These are phyloP conservation scores for Nudaria mundana DNA, from an alignment of 2,888 invertebrate genomes.

Conservation along the genomic window DNA sequence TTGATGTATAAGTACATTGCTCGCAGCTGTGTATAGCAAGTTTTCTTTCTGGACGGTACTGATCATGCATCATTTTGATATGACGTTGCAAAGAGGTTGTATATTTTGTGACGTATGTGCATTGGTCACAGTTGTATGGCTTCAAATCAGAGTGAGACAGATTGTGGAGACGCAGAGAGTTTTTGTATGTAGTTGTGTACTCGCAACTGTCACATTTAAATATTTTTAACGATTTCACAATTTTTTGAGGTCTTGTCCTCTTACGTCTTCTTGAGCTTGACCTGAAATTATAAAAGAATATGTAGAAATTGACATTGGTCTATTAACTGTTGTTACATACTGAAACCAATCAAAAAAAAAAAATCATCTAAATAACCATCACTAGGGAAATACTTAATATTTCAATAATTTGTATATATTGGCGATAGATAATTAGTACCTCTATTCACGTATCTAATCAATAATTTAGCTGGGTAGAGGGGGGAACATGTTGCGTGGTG, in stretches of 20 bases:
- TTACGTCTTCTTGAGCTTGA: slow-evolving; percentile 7
- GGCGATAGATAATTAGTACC: no score
- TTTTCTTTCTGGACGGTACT: slow-evolving; percentile 22
- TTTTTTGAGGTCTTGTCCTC: slow-evolving; percentile 10
- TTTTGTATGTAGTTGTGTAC: slow-evolving; percentile 48
- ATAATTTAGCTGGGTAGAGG: no score
- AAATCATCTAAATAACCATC: neutral
- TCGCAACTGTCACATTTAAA: slow-evolving; percentile 46
- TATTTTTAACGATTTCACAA: slow-evolving; percentile 10
- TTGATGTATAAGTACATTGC: slow-evolving; percentile 25
- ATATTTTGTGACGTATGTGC: slow-evolving; percentile 53
- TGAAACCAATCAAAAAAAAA: no score
- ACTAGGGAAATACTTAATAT: neutral
- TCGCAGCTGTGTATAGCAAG: slow-evolving; percentile 17
- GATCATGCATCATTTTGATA: slow-evolving; percentile 41
- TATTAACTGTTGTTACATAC: no score
- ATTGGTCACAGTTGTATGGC: slow-evolving; percentile 40
- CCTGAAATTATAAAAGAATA: slow-evolving; percentile 2
- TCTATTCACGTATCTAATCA: no score
- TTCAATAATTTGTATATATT: no score
- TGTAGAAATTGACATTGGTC: neutral
- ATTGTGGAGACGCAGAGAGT: slow-evolving; percentile 46
- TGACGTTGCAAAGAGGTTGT: slow-evolving; percentile 47
- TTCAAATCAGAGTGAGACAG: slow-evolving; percentile 42
- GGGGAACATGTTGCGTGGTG: no score